Base-by-base conservation (phyloP, 2,797 vertebrate genomes). In the Betta splendens region DNA sequence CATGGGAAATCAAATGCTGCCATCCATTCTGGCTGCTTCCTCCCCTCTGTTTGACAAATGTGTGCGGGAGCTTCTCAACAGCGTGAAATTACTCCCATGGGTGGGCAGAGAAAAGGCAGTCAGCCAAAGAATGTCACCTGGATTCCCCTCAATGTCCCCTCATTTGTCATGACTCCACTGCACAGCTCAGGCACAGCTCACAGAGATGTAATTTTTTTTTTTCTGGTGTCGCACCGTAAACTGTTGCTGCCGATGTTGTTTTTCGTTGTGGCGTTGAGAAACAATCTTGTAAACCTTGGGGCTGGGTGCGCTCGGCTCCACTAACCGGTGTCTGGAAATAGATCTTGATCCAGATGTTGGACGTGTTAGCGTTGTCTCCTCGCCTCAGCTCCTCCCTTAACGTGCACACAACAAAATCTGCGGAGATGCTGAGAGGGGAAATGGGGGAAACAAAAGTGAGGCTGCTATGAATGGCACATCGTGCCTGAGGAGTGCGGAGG, bases 81-180 rank as follows among this genome's bases (percentile, higher is more conserved):
- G 76, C 84, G 73, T 87, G 78, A 89, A 79, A 89, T 80, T 50
- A 87, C 75, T 87, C 87, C 84, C 84, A 57, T 79, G 81, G 81
- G 86, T 83, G 75, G 64, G 76, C 81, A 79, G 65, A 63, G 69
- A 84, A 86, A 83, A 81, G 85, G 83, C 88, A 90, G 85, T 72
- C 78, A 88, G 77, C 60, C 77, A 70, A 53, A 80, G 67, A 77
- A 77, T 77, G 81, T 87, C 83, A 80, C 86, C 79, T 81, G 77
- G 78, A 86, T 85, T 79, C 75, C 56, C 46, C 20, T 78, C 69
- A 45, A 7, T 73, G 80, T 83, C 72, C 72, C 59, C 76, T 83
- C 80, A 74, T 90, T 87, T 88, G 81, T 89, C 79, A 83, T 25
- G 61, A 77, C 38, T 72, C 45, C 35, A 56, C 62, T 39, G 60